phyloP scores from a whole-genome alignment of 2,797 vertebrate genomes.

The Myotis planiceps region DNA sequence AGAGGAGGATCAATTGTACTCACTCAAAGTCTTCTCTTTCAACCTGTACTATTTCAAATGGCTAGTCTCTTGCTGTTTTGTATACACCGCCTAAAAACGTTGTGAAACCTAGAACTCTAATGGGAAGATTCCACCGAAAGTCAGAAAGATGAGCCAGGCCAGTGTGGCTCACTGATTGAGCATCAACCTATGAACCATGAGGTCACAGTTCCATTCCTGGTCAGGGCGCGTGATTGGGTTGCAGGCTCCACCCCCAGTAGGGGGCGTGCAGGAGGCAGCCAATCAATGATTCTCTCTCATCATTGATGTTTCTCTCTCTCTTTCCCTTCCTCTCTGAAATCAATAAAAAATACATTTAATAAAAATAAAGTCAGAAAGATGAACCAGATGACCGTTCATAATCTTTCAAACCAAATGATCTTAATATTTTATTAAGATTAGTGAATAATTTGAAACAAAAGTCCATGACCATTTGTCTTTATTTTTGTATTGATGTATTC shows the following conservation, averaged over 20 bases:
- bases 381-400: neutral
- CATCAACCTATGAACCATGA: too few species aligned
- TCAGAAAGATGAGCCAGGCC: too few species aligned
- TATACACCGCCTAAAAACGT: too few species aligned
- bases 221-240: too few species aligned
- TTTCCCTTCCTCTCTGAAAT: neutral
- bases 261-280: neutral
- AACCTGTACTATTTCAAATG: neutral
- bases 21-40: neutral
- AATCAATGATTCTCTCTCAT: neutral
- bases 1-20: neutral
- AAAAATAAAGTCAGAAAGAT: neutral
- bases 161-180: too few species aligned
- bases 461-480: neutral
- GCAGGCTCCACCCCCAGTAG: neutral
- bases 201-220: too few species aligned
- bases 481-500: neutral
- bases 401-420: neutral
- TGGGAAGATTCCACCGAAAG: too few species aligned
- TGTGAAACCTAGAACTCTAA: too few species aligned
- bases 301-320: neutral
- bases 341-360: too few species aligned
- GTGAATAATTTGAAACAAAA: slow-evolving; percentile 32
- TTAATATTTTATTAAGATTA: neutral
- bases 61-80: neutral